These are phyloP conservation scores for Ramazzottius varieornatus DNA, from an alignment of 2,888 invertebrate genomes.

Conservation along the genomic window DNA sequence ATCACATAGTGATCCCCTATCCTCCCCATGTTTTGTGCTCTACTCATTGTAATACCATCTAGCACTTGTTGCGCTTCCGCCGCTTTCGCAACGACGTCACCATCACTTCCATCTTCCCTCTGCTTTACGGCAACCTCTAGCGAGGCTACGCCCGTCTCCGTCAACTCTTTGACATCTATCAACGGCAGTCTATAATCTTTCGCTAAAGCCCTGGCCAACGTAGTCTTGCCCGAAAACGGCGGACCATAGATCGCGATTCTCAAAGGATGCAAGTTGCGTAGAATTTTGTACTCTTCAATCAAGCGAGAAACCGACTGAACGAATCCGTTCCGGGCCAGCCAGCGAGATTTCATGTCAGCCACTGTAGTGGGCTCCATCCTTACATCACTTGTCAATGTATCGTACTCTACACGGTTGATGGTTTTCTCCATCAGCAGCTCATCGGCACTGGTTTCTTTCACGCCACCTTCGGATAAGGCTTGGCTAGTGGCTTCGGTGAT, in stretches of 20 bases:
- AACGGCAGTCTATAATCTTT: not conserved
- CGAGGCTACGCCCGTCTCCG: not conserved
- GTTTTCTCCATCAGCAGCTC: not conserved
- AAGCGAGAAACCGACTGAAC: not conserved
- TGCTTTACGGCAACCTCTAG: not conserved
- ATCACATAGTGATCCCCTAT: not conserved
- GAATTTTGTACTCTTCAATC: not conserved
- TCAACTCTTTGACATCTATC: not conserved
- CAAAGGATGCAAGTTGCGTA: not conserved
- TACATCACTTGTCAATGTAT: not conserved
- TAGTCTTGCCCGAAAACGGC: not conserved
- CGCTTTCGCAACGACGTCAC: not conserved
- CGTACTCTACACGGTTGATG: not conserved
- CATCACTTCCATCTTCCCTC: not conserved
- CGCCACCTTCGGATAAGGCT: not conserved
- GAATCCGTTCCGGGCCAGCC: not conserved
- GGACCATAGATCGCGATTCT: not conserved
- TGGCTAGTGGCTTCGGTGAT: not conserved
- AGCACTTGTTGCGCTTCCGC: not conserved
- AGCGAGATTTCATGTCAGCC: not conserved
- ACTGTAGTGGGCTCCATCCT: not conserved
- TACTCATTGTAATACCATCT: not conserved
- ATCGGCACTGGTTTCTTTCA: not conserved
- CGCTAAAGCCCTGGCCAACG: not conserved
- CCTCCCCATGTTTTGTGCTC: not conserved